Percentiles rank a stretch among this genome's conserved stretches.
These are phyloP conservation scores for Sorex fumeus DNA, from an alignment of 2,113 vertebrate species.

Conservation along the genomic window DNA sequence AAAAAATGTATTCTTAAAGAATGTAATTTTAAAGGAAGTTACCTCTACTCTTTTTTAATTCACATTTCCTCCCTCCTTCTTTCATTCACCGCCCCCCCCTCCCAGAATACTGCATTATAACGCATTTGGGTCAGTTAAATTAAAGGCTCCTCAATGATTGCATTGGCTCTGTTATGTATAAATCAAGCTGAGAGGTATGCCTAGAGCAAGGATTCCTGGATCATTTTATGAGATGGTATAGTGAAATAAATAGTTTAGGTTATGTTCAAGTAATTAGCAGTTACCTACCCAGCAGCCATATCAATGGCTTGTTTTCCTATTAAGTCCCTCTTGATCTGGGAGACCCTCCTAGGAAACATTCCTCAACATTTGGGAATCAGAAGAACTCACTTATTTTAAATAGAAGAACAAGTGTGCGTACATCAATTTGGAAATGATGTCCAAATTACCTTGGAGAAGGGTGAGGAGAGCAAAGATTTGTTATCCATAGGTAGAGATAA, in stretches of 20 bases:
- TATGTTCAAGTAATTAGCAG: background rate
- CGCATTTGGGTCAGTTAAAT: background rate
- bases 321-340: background rate
- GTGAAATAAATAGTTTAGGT: background rate
- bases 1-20: background rate
- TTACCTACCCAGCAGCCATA: background rate
- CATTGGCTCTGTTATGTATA: background rate
- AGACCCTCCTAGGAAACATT: background rate
- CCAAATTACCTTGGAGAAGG: too few species aligned
- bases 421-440: background rate
- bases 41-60: background rate
- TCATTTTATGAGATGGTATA: background rate
- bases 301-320: background rate
- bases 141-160: background rate
- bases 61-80: background rate
- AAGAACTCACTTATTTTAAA: background rate
- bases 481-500: background rate
- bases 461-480: too few species aligned
- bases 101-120: background rate
- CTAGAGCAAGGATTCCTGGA: background rate
- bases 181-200: background rate
- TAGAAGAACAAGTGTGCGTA: background rate
- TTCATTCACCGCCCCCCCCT: background rate
- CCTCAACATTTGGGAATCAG: background rate
- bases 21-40: slow-evolving; percentile 4